A percentile compares a stretch with the other conserved stretches of the same genome.
phyloP scores from a whole-genome alignment of 2,797 vertebrate genomes.

The Sardinella longiceps region DNA sequence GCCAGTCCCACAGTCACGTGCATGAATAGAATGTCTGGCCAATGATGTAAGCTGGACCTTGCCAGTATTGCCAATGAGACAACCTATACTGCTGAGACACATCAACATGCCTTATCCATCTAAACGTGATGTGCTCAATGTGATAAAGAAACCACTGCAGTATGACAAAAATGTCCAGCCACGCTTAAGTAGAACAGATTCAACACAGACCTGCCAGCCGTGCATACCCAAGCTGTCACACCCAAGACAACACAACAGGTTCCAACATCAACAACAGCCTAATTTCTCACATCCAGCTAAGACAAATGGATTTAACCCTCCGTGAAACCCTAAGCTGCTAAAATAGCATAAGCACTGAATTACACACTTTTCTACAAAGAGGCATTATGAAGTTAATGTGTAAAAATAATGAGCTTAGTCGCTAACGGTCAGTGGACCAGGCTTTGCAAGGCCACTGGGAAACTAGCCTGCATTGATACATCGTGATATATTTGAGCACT shows the following conservation, averaged over 20 bases:
- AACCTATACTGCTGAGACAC: neutral
- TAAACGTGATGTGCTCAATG: neutral
- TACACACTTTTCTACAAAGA: neutral
- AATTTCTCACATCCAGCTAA: neutral
- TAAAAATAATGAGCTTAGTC: neutral
- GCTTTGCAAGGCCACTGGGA: too few relatives aligned
- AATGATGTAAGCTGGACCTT: conserved; percentile 50
- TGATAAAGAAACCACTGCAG: neutral
- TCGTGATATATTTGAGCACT: neutral
- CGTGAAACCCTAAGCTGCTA: neutral
- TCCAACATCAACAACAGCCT: neutral
- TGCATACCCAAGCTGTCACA: neutral
- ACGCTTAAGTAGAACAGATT: neutral
- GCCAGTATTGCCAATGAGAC: conserved; percentile 53
- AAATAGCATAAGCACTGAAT: neutral
- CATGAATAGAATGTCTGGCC: conserved; percentile 61
- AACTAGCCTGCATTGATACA: neutral
- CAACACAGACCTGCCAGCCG: neutral
- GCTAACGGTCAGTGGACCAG: neutral
- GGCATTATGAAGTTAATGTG: neutral
- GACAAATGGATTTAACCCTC: neutral
- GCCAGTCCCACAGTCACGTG: conserved; percentile 71
- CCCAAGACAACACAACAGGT: neutral
- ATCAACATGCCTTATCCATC: neutral
- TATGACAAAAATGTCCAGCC: neutral